Conservation (phyloP, 92 coral and sea anemone species). For the Zoanthus sansibaricus region DNA sequence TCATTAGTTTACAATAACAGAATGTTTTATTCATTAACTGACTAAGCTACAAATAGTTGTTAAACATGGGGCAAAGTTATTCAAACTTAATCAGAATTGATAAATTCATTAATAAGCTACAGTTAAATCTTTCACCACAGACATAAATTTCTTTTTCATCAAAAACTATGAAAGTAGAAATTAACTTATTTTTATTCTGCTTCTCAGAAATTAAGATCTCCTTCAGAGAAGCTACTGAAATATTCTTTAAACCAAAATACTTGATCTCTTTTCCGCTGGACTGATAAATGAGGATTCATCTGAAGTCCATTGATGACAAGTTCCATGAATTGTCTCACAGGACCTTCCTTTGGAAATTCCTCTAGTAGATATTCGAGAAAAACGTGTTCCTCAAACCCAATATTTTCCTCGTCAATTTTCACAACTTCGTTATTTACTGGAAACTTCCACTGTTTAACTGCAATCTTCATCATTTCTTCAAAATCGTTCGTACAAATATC, state of each 20-base stretch:
- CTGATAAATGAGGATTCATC: constrained; percentile 89
- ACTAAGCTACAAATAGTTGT: too few species aligned
- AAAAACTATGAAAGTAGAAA: background rate
- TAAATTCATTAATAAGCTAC: too few species aligned
- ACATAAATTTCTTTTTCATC: too few species aligned
- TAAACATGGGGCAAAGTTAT: too few species aligned
- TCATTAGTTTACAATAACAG: too few species aligned
- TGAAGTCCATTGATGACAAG: constrained; percentile 92
- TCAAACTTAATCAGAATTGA: too few species aligned
- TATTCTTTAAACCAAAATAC: constrained; percentile 93
- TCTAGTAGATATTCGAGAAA: constrained; percentile 86
- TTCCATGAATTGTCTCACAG: constrained; percentile 95
- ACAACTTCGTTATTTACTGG: constrained; percentile 94
- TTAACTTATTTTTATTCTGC: background rate
- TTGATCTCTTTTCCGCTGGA: constrained; percentile 76
- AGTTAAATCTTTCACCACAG: too few species aligned
- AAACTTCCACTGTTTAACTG: constrained; percentile 88
- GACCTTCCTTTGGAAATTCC: constrained; percentile 90
- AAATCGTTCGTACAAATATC: constrained; percentile 79
- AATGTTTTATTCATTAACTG: too few species aligned
- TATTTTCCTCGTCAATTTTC: constrained; percentile 78
- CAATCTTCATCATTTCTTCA: constrained; percentile 75
- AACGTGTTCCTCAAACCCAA: constrained; percentile 95
- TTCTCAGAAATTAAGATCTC: constrained; percentile 74
- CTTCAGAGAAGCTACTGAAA: constrained; percentile 80